Conservation (phyloP, 92 coral and sea anemone species). For the Nematostella vectensis region DNA sequence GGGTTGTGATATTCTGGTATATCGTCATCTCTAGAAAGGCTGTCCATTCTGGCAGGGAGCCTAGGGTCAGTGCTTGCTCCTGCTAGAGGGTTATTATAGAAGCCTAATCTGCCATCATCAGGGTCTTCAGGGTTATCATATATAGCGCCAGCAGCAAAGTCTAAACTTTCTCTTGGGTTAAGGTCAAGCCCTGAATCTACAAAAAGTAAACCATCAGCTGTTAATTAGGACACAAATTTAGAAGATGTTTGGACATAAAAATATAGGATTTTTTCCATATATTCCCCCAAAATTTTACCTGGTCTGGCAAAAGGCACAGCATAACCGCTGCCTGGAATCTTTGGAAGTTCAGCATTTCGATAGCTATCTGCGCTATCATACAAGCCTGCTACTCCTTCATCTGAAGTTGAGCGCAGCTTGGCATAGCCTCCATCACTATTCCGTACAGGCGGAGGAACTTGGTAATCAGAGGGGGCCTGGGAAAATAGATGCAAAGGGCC, state of each 20-base stretch:
- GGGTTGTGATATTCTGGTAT: neutral
- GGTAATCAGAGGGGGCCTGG: neutral
- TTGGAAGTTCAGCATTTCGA: neutral
- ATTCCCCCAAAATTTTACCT: too few species aligned
- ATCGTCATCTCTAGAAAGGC: slow-evolving; percentile 22
- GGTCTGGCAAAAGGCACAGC: too few species aligned
- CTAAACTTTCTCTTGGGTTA: slow-evolving; percentile 36
- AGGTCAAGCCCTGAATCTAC: slow-evolving; percentile 7
- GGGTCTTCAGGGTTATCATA: slow-evolving; percentile 45
- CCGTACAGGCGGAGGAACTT: slow-evolving; percentile 1
- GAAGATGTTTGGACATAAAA: too few species aligned
- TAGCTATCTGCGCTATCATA: slow-evolving; percentile 1
- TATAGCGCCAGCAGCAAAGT: slow-evolving; percentile 74
- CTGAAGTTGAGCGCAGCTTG: neutral
- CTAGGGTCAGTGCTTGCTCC: slow-evolving; percentile 21
- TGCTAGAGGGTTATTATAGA: slow-evolving; percentile 77
- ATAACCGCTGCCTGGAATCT: neutral
- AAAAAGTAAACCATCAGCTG: neutral
- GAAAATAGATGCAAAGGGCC: neutral
- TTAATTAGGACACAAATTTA: too few species aligned
- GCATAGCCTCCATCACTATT: neutral
- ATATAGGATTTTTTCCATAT: too few species aligned
- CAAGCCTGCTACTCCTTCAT: neutral
- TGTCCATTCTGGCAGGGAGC: slow-evolving; percentile 48
- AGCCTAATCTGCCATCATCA: slow-evolving; percentile 20